Percentiles rank a stretch among this genome's conserved stretches.
phyloP scores from a whole-genome alignment of 2,113 vertebrate genomes.

The Maccullochella peelii region DNA sequence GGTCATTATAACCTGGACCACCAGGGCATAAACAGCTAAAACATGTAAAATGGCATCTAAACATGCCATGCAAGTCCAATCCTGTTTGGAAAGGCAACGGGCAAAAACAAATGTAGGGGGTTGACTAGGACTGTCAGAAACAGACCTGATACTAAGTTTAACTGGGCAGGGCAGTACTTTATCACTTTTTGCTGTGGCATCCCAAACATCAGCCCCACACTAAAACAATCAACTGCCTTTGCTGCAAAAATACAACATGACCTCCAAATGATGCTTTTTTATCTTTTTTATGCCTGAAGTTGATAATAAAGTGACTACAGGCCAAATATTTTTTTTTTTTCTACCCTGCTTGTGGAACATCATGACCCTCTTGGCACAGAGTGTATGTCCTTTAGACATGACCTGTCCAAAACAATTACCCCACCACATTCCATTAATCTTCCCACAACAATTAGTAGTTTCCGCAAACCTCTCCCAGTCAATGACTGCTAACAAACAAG shows the following conservation, averaged over 20 bases:
- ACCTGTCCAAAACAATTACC: constrained; percentile 35
- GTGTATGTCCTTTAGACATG: constrained; percentile 4
- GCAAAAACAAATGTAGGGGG: background rate
- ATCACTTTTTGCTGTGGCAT: background rate
- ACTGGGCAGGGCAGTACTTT: background rate
- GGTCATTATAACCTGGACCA: constrained; percentile 36
- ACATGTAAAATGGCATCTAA: background rate
- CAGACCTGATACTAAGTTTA: background rate
- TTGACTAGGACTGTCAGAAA: background rate
- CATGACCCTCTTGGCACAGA: constrained; percentile 16
- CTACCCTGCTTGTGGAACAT: constrained; percentile 15
- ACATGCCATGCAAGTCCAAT: background rate
- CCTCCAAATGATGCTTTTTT: background rate
- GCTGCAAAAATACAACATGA: constrained; percentile 2
- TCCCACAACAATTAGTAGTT: constrained; percentile 26
- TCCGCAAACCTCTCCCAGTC: background rate
- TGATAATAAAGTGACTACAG: background rate
- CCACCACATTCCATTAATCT: constrained; percentile 25
- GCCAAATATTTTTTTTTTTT: constrained; percentile 11
- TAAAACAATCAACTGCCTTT: background rate
- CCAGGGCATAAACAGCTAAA: background rate
- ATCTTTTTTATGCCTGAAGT: background rate
- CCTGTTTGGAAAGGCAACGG: background rate
- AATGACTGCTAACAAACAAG: constrained; percentile 1
- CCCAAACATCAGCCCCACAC: background rate